phyloP scores from a whole-genome alignment of 2,888 invertebrate genomes.

The Cheilosia soror region DNA sequence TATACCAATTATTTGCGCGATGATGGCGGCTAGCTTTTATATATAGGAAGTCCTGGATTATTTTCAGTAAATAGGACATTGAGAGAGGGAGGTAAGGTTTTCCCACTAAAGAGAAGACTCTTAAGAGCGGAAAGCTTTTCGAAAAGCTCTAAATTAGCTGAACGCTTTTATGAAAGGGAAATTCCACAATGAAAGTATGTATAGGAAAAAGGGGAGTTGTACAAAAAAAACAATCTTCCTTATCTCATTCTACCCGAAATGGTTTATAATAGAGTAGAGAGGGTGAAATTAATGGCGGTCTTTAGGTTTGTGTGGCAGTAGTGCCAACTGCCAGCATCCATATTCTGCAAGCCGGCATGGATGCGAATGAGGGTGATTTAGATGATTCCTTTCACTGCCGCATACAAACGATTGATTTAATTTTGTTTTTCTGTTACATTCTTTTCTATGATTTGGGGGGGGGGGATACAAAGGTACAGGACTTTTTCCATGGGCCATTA shows the following conservation, averaged over 20 bases:
- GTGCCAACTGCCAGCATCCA: slow-evolving; percentile 2
- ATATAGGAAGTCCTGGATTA: slow-evolving; percentile 74
- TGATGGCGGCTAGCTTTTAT: not conserved
- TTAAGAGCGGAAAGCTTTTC: slow-evolving; percentile 6
- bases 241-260: slow-evolving; percentile 37
- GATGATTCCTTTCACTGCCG: slow-evolving; percentile 12
- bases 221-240: slow-evolving; percentile 33
- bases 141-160: slow-evolving; percentile 15
- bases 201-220: not conserved
- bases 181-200: slow-evolving; percentile 33
- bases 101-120: slow-evolving; percentile 3
- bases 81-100: not conserved
- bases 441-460: not conserved
- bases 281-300: slow-evolving; percentile 53
- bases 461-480: not conserved
- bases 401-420: slow-evolving; percentile 60
- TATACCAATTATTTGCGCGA: slow-evolving; percentile 23
- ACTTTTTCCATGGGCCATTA: slow-evolving; percentile 20
- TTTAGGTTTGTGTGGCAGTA: slow-evolving; percentile 50
- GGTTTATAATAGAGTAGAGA: not conserved
- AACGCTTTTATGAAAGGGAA: slow-evolving; percentile 29
- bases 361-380: slow-evolving; percentile 17
- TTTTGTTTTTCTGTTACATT: slow-evolving; percentile 16
- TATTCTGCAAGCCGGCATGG: slow-evolving; percentile 2
- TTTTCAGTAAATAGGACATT: slow-evolving; percentile 62